Percentiles rank a stretch among this genome's conserved stretches.
Conservation (phyloP, 2,888 invertebrate genomes). For the Anaspis maculata region DNA sequence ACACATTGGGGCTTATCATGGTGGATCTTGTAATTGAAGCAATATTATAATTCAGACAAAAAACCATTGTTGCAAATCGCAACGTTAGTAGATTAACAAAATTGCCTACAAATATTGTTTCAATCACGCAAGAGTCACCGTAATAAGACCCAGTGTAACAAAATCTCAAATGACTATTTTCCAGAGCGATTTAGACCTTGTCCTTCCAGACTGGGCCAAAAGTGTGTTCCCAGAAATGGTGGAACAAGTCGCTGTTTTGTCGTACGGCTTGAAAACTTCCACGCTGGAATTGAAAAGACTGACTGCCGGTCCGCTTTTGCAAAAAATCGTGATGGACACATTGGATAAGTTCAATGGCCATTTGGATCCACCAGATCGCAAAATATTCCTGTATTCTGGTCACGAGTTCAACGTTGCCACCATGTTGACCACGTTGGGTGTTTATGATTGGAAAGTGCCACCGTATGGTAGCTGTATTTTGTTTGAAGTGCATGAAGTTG, state of each 20-base stretch:
- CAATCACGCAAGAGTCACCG: too few relatives aligned
- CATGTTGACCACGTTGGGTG: conserved; percentile 39
- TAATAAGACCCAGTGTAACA: too few relatives aligned
- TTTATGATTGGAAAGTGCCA: conserved; percentile 35
- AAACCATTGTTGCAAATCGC: too few relatives aligned
- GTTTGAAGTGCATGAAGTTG: conserved; percentile 26
- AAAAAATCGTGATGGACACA: conserved; percentile 4
- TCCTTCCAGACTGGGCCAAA: conserved; percentile 40
- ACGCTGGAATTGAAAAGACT: conserved; percentile 9
- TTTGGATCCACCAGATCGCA: conserved; percentile 16
- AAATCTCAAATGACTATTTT: too few relatives aligned
- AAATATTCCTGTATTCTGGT: conserved; percentile 38
- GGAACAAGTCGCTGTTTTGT: conserved; percentile 31
- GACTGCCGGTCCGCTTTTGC: conserved; percentile 4
- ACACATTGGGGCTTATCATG: too few relatives aligned
- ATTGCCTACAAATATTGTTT: too few relatives aligned
- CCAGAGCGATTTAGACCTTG: conserved; percentile 31
- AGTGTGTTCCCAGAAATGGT: conserved; percentile 34
- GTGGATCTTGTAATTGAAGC: too few relatives aligned
- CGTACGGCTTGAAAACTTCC: conserved; percentile 33
- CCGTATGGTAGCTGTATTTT: conserved; percentile 26
- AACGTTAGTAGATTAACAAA: too few relatives aligned
- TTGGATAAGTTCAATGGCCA: conserved; percentile 6
- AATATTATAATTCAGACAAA: too few relatives aligned
- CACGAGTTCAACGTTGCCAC: conserved; percentile 49